Percentiles rank a stretch among this genome's conserved stretches.
These are phyloP conservation scores for Eupithecia pulchellata DNA, from an alignment of 2,888 invertebrate genomes.

Conservation along the genomic window DNA sequence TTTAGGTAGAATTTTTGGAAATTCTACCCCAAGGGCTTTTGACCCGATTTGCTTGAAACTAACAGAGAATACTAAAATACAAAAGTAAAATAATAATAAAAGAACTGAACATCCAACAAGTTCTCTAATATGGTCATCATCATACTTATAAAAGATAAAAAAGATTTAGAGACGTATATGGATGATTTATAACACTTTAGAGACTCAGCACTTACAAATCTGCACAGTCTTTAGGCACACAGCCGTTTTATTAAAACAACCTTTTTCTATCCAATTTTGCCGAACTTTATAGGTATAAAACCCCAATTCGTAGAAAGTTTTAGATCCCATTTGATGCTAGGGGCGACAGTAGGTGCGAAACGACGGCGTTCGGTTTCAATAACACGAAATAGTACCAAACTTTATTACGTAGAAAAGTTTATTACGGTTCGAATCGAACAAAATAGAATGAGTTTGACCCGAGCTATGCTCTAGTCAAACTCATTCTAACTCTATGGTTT, in stretches of 20 bases:
- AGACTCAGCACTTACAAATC: neutral
- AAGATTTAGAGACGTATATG: neutral
- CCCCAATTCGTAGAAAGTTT: constrained; percentile 25
- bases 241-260: constrained; percentile 6
- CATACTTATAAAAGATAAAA: neutral
- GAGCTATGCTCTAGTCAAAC: no score
- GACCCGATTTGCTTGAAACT: no score
- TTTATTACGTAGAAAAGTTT: constrained; percentile 38
- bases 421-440: constrained; percentile 34
- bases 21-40: no score
- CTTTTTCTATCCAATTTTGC: constrained; percentile 24
- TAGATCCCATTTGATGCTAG: constrained; percentile 25
- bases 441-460: constrained; percentile 26
- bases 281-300: constrained; percentile 17
- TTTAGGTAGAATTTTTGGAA: no score
- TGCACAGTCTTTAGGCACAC: neutral
- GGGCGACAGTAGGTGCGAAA: constrained; percentile 25
- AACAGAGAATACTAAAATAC: no score
- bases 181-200: neutral
- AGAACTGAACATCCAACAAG: neutral
- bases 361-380: constrained; percentile 41
- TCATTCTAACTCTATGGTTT: neutral
- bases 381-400: constrained; percentile 33
- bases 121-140: no score
- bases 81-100: no score